Base-by-base conservation (phyloP, 1,140 invertebrate genomes). In the Bombus haemorrhoidalis region DNA sequence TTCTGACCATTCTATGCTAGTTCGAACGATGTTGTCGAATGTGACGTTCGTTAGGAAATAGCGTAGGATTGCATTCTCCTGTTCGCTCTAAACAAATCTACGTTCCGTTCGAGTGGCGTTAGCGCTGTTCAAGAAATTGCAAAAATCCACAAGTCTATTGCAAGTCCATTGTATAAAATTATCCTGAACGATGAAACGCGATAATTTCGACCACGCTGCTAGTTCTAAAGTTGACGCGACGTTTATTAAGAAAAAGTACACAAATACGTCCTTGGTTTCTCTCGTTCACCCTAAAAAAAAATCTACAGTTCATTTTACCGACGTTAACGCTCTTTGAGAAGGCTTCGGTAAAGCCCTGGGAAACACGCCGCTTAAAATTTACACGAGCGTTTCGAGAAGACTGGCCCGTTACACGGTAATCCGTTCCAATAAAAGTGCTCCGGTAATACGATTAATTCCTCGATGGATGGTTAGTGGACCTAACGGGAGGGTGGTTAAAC, bases 11-110 rank as follows among this genome's bases (percentile, higher is more conserved):
- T 47, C 5, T 47, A n/a, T n/a, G 13, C 4, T 5, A 5, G 15
- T 18, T 15, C 4, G 6, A 47, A 47, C 13, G n/a, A n/a, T n/a
- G n/a, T n/a, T n/a, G 43, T 15, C 43, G 3, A 47, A 47, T 5
- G 43, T 15, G 43, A 47, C 43, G 13, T 15, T 47, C 43, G 0
- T 47, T 47, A 6, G 15, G 15, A 10, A 59, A 59, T 28, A 12
- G 1, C 28, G 12, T 12, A 28, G 25, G 0, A 28, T 28, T 12
- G 9, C 8, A 1, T 12, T 59, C 10, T 12, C 0, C 28, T 0
- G 25, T 62, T 12, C 28, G 59, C 12, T 5, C 10, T n/a, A 5
- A 62, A 13, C 25, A 13, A 13, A n/a, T 41, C n/a, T 3, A n/a
- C 1, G 2, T 6, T 41, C 2, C 39, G 13, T 72, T 32, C 2